Base-by-base conservation (phyloP, 2,797 vertebrate genomes). In the Gymnocypris eckloni region DNA sequence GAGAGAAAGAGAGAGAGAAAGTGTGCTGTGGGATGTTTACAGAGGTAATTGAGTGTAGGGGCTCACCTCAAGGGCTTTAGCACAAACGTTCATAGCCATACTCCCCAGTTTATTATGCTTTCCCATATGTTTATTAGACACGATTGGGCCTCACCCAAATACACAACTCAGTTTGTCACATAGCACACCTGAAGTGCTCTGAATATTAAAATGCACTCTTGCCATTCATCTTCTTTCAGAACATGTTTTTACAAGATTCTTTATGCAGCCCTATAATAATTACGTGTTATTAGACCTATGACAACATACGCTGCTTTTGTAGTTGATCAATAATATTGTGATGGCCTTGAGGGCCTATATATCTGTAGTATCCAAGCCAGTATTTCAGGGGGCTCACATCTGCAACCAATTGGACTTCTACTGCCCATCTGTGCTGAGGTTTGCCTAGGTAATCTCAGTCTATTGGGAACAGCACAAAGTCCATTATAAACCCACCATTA, bases 11-110 rank as follows among this genome's bases (percentile, higher is more conserved):
- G 73, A 72, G 81, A 66, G 59, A 61, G 67, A 79, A 64, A 79
- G 75, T 79, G 56, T 79, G 25, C 72, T 81, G 59, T 96, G 81
- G 61, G 78, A 95, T 86, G 83, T 86, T 85, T 85, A 80, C 15
- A 64, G 56, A 73, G 77, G 69, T 80, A 80, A 80, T 80, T 84
- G 81, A 88, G 86, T 72, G 59, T 83, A 59, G 67, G 22, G 82
- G 73, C 50, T 82, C 77, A 73, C 71, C 72, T 73, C 61, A 48
- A 70, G 79, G 69, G 69, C 67, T 83, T 82, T 84, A 73, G 70
- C 41, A 78, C 50, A 82, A 87, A 66, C 59, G 15, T 41, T 77
- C 52, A 72, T 76, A 43, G 56, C 67, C 33, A 54, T 72, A 56
- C 66, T 73, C 54, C 54, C 52, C 16, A 18, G 84, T 87, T 86